Percentiles rank a stretch among this genome's conserved stretches.
These are phyloP conservation scores for Chironomus tepperi DNA, from an alignment of 1,140 invertebrate species.

Conservation along the genomic window DNA sequence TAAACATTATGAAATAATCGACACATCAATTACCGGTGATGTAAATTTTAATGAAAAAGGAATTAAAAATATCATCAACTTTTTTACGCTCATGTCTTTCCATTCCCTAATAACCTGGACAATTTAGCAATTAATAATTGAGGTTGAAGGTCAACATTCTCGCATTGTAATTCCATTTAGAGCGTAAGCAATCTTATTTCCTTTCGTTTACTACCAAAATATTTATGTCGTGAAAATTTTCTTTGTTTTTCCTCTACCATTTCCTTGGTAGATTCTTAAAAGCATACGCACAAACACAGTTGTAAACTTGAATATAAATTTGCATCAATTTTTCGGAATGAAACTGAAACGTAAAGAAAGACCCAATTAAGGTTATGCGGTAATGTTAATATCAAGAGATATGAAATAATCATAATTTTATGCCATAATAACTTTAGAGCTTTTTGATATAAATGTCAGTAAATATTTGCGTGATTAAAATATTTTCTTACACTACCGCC, in stretches of 20 bases:
- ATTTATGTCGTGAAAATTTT: not conserved
- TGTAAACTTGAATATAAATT: not conserved
- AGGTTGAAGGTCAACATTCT: not conserved
- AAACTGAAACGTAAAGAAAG: not conserved
- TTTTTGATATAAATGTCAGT: constrained; percentile 21
- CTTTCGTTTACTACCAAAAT: not conserved
- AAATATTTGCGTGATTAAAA: constrained; percentile 18
- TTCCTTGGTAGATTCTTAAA: not conserved
- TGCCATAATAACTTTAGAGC: constrained; percentile 13
- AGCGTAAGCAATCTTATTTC: not conserved
- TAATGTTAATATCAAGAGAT: constrained; percentile 4
- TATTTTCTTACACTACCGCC: not conserved
- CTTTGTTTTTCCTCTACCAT: no score
- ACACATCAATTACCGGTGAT: no score
- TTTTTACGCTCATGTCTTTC: not conserved
- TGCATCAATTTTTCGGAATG: not conserved
- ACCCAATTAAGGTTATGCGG: constrained; percentile 10
- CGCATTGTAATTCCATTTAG: not conserved
- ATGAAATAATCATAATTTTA: constrained; percentile 21
- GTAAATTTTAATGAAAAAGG: no score
- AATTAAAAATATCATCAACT: no score
- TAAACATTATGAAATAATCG: no score
- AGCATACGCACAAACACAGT: not conserved
- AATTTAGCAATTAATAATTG: not conserved
- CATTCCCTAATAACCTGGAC: not conserved